Conservation (phyloP, 2,888 invertebrate species). For the Rotaria sp. region DNA sequence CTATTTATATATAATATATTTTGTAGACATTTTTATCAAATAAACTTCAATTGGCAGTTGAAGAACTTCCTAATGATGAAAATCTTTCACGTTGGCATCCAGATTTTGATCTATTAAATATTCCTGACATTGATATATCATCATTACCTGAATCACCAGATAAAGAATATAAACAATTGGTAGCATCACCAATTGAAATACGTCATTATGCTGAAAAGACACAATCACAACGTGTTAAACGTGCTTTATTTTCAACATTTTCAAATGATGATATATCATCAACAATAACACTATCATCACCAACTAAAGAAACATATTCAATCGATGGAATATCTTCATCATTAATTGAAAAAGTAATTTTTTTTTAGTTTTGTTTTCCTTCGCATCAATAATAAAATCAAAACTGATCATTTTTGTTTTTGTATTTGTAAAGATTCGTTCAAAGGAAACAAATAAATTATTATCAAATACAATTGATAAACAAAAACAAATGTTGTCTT, state of each 20-base stretch:
- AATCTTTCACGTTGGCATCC: background rate
- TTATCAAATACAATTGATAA: background rate
- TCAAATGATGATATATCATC: background rate
- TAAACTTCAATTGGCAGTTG: background rate
- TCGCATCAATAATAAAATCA: background rate
- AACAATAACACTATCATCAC: background rate
- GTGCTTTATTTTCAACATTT: background rate
- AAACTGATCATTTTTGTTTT: background rate
- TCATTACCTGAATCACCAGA: conserved; percentile 4
- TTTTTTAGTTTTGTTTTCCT: background rate
- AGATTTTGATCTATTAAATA: conserved; percentile 20
- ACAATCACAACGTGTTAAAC: conserved; percentile 1
- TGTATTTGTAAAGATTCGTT: background rate
- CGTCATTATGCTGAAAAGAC: background rate
- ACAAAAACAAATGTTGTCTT: background rate
- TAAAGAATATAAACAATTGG: background rate
- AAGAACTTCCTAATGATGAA: background rate
- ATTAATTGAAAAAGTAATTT: conserved; percentile 11
- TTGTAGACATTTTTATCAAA: background rate
- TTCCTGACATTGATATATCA: background rate
- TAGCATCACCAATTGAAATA: background rate
- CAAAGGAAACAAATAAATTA: background rate
- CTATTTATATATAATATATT: no score
- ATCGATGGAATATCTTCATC: conserved; percentile 7
- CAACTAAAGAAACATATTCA: background rate